Base-by-base conservation (phyloP, 2,888 invertebrate genomes). In the Troilus luridus region DNA sequence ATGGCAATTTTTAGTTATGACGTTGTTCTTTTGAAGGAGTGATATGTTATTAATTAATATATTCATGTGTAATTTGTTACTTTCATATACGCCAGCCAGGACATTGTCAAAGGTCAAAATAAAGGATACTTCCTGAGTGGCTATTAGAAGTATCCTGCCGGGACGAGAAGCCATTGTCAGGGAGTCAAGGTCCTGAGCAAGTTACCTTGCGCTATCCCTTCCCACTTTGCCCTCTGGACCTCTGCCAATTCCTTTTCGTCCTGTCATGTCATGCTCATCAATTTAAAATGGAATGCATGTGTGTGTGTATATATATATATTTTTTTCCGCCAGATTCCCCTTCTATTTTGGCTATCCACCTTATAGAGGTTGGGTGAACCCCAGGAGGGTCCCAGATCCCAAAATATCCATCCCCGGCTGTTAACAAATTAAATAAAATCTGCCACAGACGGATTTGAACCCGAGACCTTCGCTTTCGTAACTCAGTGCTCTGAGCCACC, bases 101-200 rank as follows among this genome's bases (percentile, higher is more conserved):
- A 64, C 11, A n/a, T 64, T 10, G 64, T 5, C n/a, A 64, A 67
- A 67, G 67, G 67, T 67, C 67, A 67, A 67, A 24, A 11, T 24
- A 24, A 67, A 67, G 67, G 67, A 67, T 67, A 67, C 24, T 67
- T 67, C 67, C 67, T 67, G 67, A 27, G 67, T 24, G 2, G 24
- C 24, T 67, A 24, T 67, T 24, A 67, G 67, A 81, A 41, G 54
- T 54, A 54, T 21, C 81, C 81, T 54, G 54, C 1, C 17, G 41
- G 41, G 54, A 41, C 41, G 41, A 41, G 41, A 41, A 54, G 81
- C 81, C 54, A 81, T 81, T 54, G 81, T 81, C 54, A 81, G 54
- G 21, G 24, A 41, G 81, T 81, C 54, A 81, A 81, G 81, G 81
- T 81, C 81, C 81, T 54, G 0, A 81, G 81, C 54, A 81, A 81